phyloP scores from a whole-genome alignment of 2,113 vertebrate genomes.

The Danionella cerebrum region DNA sequence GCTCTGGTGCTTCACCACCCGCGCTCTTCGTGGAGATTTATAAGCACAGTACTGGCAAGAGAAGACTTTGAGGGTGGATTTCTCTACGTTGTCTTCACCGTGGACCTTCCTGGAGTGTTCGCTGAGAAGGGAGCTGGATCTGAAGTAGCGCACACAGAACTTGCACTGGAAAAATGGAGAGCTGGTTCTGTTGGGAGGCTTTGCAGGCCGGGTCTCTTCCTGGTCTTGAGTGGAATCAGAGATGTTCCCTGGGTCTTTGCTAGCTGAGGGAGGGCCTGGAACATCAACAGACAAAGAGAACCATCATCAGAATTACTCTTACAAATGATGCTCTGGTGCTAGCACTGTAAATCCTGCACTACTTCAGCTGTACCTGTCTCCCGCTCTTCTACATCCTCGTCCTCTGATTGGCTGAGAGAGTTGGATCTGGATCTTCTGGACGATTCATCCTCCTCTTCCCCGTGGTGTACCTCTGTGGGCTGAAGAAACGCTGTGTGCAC shows the following conservation, averaged over 20 bases:
- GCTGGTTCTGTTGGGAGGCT: constrained; percentile 72
- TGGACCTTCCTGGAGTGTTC: constrained; percentile 94
- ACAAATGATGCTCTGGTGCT: too few relatives aligned
- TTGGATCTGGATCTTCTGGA: constrained; percentile 63
- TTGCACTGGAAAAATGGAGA: constrained; percentile 96
- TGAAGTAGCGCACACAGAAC: constrained; percentile 95
- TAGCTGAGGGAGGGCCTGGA: constrained; percentile 77
- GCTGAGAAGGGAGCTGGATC: constrained; percentile 90
- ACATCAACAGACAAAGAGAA: constrained; percentile 50
- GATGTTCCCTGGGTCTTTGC: constrained; percentile 71
- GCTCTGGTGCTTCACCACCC: constrained; percentile 90
- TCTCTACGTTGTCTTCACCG: constrained; percentile 66
- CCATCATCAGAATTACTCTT: too few relatives aligned
- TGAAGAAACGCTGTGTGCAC: constrained; percentile 95
- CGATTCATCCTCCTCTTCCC: constrained; percentile 76
- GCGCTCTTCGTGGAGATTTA: constrained; percentile 85
- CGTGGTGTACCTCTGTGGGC: constrained; percentile 76
- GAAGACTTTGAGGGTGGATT: constrained; percentile 74
- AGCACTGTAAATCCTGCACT: too few relatives aligned
- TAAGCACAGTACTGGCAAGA: constrained; percentile 93
- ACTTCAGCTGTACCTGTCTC: constrained; percentile 75
- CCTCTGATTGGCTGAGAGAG: constrained; percentile 75
- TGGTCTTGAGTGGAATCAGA: constrained; percentile 73
- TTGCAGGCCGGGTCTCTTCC: constrained; percentile 74
- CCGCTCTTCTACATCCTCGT: constrained; percentile 82